Evolutionary conservation across 2,888 invertebrate species (phyloP), one percentile per base, ranked within the genome.

Genomic region (Apotomis betuletana): DNA sequence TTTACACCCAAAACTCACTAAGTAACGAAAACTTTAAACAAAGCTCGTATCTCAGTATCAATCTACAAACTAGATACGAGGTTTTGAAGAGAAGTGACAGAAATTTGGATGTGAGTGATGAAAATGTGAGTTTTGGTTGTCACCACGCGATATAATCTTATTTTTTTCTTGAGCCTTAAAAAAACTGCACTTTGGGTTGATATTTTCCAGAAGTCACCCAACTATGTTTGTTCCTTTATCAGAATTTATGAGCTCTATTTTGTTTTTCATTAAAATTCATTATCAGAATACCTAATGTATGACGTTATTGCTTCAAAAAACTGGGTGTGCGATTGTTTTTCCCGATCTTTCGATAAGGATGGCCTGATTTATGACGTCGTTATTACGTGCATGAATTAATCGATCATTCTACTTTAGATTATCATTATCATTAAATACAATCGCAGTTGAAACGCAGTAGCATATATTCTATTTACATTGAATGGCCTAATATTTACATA

Each of bases 371-470:
- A 12, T 57, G 65, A 71, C 65, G 65, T 62, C 4, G 0, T 38
- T 10, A 55, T 41, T 3, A 12, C 41, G 57, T 27, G 51, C 41
- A 41, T 59, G 58, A 54, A 63, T 64, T 60, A n/a, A 52, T 41
- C 65, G 54, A 36, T 44, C 5, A 70, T 61, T 70, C 15, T 41
- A 60, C 15, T 60, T 61, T 54, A 8, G 44, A 72, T 68, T 68
- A 59, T 54, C 72, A 72, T 68, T 59, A 15, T 51, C n/a, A 52
- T 63, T 63, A 46, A 63, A 27, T 52, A 67, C 49, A 13, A 57
- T 62, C 41, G 70, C 67, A 69, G 69, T 70, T 70, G 62, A 58
- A 52, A 65, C 75, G 75, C 74, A 76, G 70, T 74, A 69, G 61
- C 72, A 69, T 74, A 12, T 49, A 49, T 41, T 38, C 27, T 67